Base-by-base conservation (phyloP, 1,140 invertebrate genomes). In the Lamellibrachia luymesi region DNA sequence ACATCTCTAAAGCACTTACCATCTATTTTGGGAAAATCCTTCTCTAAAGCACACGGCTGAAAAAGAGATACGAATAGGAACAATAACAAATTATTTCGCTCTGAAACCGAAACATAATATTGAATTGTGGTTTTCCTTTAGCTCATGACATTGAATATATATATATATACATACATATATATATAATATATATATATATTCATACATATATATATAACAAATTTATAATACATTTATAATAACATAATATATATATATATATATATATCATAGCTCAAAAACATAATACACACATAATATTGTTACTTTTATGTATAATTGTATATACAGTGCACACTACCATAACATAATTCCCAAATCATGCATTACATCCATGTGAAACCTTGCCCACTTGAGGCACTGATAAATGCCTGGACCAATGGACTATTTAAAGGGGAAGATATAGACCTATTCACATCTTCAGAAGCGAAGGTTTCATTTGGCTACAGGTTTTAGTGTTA, bases 31-130 rank as follows among this genome's bases (percentile, higher is more conserved):
- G 95, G 95, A 93, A 96, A 96, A 92, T 96, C 97, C 7, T 97
- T 95, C 94, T 97, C 97, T 92, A 97, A 95, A 27, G 96, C 96
- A 93, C 97, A 95, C 94, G 97, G 94, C 96, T 96, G 93, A 95
- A 96, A 93, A 94, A 64, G 8, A 80, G 25, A 80, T 17, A 10
- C 13, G 64, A 80, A 22, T 80, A 80, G 25, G 7, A 80, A 4
- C 13, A 0, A 80, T 22, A 80, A 80, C 0, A 17, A 80, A 80
- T 80, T 80, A 80, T 80, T 80, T 80, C 64, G 25, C 17, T 22
- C 64, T 22, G 25, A 80, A 80, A 80, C 7, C 5, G 25, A 80
- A 80, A 10, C 5, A 80, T 80, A 80, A 80, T 80, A 80, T 80
- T 17, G 13, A 80, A 80, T 4, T 80, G 64, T 80, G 4, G 17